These are phyloP conservation scores for Morpho helenor DNA, from an alignment of 2,888 invertebrate genomes.

Conservation along the genomic window DNA sequence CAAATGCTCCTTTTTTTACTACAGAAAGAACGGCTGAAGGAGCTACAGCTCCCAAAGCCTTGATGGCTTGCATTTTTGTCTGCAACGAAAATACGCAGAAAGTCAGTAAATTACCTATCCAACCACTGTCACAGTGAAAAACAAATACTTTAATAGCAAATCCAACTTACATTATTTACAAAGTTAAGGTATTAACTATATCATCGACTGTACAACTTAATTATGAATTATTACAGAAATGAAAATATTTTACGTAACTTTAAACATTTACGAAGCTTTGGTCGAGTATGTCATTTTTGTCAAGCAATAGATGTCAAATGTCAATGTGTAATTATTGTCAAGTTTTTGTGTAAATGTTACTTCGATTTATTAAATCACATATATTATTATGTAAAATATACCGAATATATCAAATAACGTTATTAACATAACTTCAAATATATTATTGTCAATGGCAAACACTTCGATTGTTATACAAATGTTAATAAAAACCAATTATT, in stretches of 20 bases:
- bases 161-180: constrained; percentile 14
- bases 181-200: constrained; percentile 20
- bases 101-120: constrained; percentile 10
- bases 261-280: constrained; percentile 21
- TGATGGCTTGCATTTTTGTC: constrained; percentile 65
- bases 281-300: constrained; percentile 1
- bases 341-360: no score
- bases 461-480: no score
- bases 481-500: background rate
- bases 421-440: no score
- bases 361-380: no score
- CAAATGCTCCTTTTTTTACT: constrained; percentile 74
- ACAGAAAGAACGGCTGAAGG: constrained; percentile 57
- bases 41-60: constrained; percentile 57
- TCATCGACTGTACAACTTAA: constrained; percentile 25
- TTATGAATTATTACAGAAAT: constrained; percentile 23
- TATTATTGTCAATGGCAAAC: no score
- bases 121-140: background rate
- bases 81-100: constrained; percentile 35
- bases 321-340: background rate
- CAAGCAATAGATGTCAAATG: constrained; percentile 3
- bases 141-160: constrained; percentile 1
- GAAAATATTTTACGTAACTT: constrained; percentile 37
- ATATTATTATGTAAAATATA: no score
- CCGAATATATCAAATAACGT: no score